phyloP scores from a whole-genome alignment of 1,140 invertebrate genomes.

The Teleopsis dalmanni region DNA sequence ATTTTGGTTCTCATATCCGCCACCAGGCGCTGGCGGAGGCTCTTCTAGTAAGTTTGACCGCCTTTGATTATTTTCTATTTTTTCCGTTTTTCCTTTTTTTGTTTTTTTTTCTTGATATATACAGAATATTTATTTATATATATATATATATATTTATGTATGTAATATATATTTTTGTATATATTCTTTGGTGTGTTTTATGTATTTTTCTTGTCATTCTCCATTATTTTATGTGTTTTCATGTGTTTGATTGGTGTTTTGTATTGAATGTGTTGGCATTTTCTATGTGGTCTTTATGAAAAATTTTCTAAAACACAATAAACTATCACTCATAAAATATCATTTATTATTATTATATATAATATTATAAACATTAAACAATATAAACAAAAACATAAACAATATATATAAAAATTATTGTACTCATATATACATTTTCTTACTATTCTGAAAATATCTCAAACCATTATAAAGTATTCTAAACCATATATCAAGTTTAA shows the following conservation, averaged over 20 bases:
- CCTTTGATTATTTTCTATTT: neutral
- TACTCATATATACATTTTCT: too few species aligned
- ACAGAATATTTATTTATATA: neutral
- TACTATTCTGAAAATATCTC: too few species aligned
- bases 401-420: too few species aligned
- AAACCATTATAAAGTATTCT: too few species aligned
- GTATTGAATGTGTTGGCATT: too few species aligned
- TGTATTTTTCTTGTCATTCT: slow-evolving; percentile 1
- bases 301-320: too few species aligned
- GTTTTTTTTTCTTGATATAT: slow-evolving; percentile 6
- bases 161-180: slow-evolving; percentile 2
- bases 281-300: too few species aligned
- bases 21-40: slow-evolving; percentile 52
- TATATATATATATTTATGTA: slow-evolving; percentile 2
- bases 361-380: too few species aligned
- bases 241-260: slow-evolving; percentile 5
- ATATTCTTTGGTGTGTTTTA: neutral
- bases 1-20: slow-evolving; percentile 64
- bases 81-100: neutral
- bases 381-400: too few species aligned
- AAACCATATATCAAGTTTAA: too few species aligned
- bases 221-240: slow-evolving; percentile 1
- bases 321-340: too few species aligned
- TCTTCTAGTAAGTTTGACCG: slow-evolving; percentile 41
- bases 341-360: too few species aligned